Evolutionary conservation across 1,140 invertebrate species (phyloP).

Genomic region (Ridgeia piscesae): DNA sequence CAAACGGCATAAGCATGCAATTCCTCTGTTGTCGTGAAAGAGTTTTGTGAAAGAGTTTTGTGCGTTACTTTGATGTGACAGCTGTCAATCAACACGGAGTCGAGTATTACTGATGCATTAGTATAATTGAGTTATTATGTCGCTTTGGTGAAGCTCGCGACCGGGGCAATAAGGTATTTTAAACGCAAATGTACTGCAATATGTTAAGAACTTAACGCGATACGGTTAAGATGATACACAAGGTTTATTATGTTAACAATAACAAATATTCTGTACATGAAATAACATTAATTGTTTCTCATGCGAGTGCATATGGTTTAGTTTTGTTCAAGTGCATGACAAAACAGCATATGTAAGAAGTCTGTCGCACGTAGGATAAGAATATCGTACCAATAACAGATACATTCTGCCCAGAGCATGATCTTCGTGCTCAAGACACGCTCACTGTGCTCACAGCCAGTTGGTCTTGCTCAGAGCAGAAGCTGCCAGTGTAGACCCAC

Average conservation of each 20-base stretch:
- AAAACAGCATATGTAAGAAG: too few species aligned
- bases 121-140: background rate
- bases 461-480: too few species aligned
- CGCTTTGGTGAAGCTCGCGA: background rate
- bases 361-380: too few species aligned
- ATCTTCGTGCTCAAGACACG: too few species aligned
- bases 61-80: background rate
- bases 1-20: background rate
- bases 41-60: background rate
- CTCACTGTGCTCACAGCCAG: too few species aligned
- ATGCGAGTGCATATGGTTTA: too few species aligned
- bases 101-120: background rate
- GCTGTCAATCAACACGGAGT: background rate
- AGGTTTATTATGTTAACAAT: background rate
- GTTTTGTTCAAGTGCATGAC: too few species aligned
- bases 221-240: background rate
- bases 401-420: too few species aligned
- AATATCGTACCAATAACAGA: too few species aligned
- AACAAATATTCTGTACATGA: too few species aligned
- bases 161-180: background rate
- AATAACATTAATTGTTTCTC: too few species aligned
- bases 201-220: background rate
- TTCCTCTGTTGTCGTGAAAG: background rate
- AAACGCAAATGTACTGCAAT: background rate
- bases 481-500: too few species aligned